phyloP scores from a whole-genome alignment of 2,888 invertebrate genomes.

The Hedychridium roseum region DNA sequence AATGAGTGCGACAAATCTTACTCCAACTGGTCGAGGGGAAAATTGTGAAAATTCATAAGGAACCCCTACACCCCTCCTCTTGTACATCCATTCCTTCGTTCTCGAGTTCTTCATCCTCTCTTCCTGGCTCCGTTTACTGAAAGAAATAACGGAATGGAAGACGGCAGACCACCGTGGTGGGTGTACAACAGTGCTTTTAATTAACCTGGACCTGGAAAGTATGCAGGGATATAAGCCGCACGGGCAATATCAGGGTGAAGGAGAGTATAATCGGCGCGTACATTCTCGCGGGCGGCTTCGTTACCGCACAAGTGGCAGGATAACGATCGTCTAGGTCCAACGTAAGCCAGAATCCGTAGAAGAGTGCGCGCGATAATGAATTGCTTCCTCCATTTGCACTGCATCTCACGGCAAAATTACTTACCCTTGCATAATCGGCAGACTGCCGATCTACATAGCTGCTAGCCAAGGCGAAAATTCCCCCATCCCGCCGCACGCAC shows the following conservation, averaged over 20 bases:
- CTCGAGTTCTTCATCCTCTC: too few relatives aligned
- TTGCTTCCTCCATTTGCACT: constrained; percentile 33
- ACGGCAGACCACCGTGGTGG: too few relatives aligned
- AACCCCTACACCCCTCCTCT: too few relatives aligned
- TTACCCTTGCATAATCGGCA: constrained; percentile 35
- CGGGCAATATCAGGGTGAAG: not conserved
- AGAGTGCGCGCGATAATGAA: constrained; percentile 36
- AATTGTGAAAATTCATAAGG: too few relatives aligned
- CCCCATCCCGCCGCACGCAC: too few relatives aligned
- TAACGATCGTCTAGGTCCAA: constrained; percentile 29
- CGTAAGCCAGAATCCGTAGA: constrained; percentile 30
- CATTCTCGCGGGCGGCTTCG: not conserved
- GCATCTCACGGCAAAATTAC: constrained; percentile 23
- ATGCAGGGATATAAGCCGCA: not conserved
- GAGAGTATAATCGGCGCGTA: not conserved
- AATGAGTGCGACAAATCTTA: too few relatives aligned
- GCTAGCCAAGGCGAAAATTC: too few relatives aligned
- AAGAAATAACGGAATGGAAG: too few relatives aligned
- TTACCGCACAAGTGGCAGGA: constrained; percentile 12
- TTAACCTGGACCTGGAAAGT: not conserved
- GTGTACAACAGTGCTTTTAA: not conserved
- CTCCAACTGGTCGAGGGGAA: too few relatives aligned
- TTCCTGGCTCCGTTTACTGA: too few relatives aligned
- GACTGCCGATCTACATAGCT: too few relatives aligned
- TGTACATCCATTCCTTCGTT: too few relatives aligned